phyloP scores from a whole-genome alignment of 2,797 vertebrate genomes.

The Chrysocyon brachyurus region DNA sequence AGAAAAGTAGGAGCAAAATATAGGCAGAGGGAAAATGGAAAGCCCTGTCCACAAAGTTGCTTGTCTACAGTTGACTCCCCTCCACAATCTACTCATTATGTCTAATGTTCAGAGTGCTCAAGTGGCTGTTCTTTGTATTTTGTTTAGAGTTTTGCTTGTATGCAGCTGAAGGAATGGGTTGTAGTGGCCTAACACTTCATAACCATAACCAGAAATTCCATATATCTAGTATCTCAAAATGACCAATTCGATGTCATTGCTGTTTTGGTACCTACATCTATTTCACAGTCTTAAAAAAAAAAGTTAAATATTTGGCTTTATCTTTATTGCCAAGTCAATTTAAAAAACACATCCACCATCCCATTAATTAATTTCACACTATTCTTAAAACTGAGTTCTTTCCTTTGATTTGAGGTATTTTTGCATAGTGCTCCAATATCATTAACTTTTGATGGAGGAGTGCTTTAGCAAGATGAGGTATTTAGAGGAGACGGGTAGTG shows the following conservation, averaged over 20 bases:
- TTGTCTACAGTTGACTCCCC: not conserved
- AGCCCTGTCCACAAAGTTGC: not conserved
- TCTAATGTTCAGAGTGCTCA: not conserved
- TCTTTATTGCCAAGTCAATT: not conserved
- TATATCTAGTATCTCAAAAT: not conserved
- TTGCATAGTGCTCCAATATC: not conserved
- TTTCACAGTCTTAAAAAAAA: conserved; percentile 10
- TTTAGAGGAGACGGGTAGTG: not conserved
- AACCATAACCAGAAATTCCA: not conserved
- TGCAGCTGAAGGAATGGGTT: not conserved
- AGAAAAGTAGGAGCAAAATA: not conserved
- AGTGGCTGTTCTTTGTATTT: not conserved
- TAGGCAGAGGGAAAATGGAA: not conserved
- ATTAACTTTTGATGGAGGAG: not conserved
- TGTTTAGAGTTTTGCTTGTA: not conserved
- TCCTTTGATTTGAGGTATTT: not conserved
- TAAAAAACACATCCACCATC: not conserved
- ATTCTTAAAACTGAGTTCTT: not conserved
- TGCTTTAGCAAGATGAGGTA: not conserved
- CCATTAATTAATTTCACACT: not conserved
- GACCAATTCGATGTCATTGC: not conserved
- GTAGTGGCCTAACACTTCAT: not conserved
- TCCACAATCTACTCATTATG: not conserved
- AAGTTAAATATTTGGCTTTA: not conserved
- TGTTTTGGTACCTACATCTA: not conserved